Base-by-base conservation (phyloP, 2,113 vertebrate species). In the Passerina amoena region DNA sequence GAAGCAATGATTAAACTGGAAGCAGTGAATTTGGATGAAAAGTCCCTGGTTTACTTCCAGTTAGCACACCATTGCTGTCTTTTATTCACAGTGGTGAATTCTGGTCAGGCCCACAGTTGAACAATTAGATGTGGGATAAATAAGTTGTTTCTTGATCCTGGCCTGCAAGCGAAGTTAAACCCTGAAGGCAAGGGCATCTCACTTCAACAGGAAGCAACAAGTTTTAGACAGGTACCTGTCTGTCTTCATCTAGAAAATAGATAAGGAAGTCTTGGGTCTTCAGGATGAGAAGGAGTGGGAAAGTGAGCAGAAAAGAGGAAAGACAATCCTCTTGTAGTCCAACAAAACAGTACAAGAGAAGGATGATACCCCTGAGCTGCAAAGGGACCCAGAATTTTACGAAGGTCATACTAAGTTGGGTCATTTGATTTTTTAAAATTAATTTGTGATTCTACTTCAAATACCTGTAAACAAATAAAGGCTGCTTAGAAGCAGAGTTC, bases 341-440 rank as follows among this genome's bases (percentile, higher is more conserved):
- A 77, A 45, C 31, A 31, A 71, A 82, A 56, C 0, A 1, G 12
- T 24, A 40, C 2, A 4, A 72, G 35, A 61, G 10, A 38, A 84
- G 16, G 4, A 64, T 3, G 30, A 53, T 16, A 59, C 6, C 33
- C 27, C 48, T 38, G 59, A 90, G 31, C 33, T 37, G 23, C 3
- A 6, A 35, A 11, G 7, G 11, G 14, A 47, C 7, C 14, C 23
- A 72, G 25, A 60, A 27, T 68, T 89, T 85, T 40, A 71, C 12
- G 3, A 20, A 9, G 5, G 4, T 33, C 40, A 47, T 16, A 44
- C 0, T 15, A 57, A 59, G 14, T 3, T 63, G 22, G 11, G 37
- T 22, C 53, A 28, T 21, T 57, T 1, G 0, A 3, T 6, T 27
- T 42, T 25, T 30, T 12, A 0, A 22, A 47, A 33, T 33, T 18